Conservation (phyloP, 2,797 vertebrate species). For the Todus mexicanus region DNA sequence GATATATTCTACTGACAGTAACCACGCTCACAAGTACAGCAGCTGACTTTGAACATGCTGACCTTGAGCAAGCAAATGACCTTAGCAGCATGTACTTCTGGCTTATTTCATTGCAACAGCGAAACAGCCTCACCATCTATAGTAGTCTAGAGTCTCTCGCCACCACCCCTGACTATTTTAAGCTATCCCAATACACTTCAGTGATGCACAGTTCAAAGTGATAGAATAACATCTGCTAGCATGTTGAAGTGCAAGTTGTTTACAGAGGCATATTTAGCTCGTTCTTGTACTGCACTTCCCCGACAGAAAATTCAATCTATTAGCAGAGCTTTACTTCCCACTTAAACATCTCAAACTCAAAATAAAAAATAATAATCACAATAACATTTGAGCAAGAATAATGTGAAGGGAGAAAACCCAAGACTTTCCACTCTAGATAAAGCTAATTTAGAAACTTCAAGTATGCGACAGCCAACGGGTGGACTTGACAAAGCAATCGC, state of each 20-base stretch:
- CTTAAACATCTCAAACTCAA: not conserved
- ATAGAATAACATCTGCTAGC: constrained; percentile 73
- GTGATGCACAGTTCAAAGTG: constrained; percentile 76
- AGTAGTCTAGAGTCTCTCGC: constrained; percentile 90
- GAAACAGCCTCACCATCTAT: constrained; percentile 96
- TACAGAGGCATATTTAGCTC: constrained; percentile 58
- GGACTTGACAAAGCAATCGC: not conserved
- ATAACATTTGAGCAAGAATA: not conserved
- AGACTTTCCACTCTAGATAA: not conserved
- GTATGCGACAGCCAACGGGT: not conserved
- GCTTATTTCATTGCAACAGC: constrained; percentile 86
- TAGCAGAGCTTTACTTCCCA: not conserved
- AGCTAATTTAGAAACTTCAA: constrained; percentile 3
- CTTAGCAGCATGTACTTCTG: constrained; percentile 87
- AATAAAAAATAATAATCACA: not conserved
- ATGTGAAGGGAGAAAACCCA: not conserved
- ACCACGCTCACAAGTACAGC: constrained; percentile 70
- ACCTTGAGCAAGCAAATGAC: constrained; percentile 88
- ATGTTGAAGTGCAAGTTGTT: constrained; percentile 67
- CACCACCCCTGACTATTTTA: constrained; percentile 89
- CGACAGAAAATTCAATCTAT: not conserved
- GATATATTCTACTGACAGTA: constrained; percentile 53
- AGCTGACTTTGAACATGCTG: constrained; percentile 87
- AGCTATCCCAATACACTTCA: constrained; percentile 82
- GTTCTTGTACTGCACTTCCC: not conserved